Conservation (phyloP, 2,113 vertebrate species). For the Tautogolabrus adspersus region DNA sequence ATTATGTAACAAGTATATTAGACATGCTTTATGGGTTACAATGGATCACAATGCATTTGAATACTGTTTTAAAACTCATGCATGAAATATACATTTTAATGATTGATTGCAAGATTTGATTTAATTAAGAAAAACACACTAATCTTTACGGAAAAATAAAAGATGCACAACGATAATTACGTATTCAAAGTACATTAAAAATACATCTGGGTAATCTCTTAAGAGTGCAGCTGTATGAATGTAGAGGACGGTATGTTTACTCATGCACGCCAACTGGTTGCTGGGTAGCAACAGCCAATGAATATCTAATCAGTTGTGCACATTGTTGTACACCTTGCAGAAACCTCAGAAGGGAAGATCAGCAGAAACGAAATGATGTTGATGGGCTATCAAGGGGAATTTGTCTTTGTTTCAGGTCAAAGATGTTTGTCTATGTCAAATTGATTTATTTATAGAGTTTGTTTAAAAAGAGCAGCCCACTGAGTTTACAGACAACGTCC, state of each 20-base stretch:
- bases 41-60: not conserved
- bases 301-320: slow-evolving; percentile 38
- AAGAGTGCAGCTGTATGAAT: slow-evolving; percentile 4
- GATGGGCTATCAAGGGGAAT: not conserved
- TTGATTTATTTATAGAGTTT: not conserved
- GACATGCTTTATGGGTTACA: not conserved
- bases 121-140: not conserved
- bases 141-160: slow-evolving; percentile 11
- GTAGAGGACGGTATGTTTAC: slow-evolving; percentile 20
- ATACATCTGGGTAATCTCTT: slow-evolving; percentile 42
- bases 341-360: not conserved
- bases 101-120: not conserved
- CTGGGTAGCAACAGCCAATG: slow-evolving; percentile 31
- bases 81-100: not conserved
- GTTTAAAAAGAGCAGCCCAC: not conserved
- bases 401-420: not conserved
- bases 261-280: slow-evolving; percentile 21
- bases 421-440: slow-evolving; percentile 15
- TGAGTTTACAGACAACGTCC: too few species aligned
- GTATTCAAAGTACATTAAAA: slow-evolving; percentile 54
- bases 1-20: not conserved
- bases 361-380: not conserved
- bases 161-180: slow-evolving; percentile 30
- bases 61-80: not conserved
- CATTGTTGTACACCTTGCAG: not conserved